Conservation (phyloP, 2,113 vertebrate species). For the Otus sunia region DNA sequence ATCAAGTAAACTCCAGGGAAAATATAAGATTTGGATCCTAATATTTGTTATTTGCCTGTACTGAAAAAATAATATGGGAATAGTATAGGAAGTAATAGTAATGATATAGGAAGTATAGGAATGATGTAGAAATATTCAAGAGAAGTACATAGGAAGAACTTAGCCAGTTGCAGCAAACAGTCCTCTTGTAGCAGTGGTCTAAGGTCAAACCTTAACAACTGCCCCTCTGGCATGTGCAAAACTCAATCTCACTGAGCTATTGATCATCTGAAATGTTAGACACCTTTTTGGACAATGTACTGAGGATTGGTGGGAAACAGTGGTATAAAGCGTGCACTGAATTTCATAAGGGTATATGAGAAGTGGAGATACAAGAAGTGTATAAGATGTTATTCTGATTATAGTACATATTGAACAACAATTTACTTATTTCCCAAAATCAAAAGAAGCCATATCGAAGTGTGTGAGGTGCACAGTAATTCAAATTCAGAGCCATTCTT, state of each 20-base stretch:
- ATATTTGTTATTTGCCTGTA: not conserved
- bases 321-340: not conserved
- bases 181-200: not conserved
- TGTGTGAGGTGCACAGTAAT: not conserved
- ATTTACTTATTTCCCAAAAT: not conserved
- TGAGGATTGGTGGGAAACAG: not conserved
- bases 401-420: not conserved
- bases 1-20: not conserved
- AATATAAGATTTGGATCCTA: not conserved
- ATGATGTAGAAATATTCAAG: not conserved
- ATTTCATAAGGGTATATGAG: not conserved
- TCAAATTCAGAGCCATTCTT: not conserved
- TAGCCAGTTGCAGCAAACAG: rapidly evolving
- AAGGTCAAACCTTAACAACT: not conserved
- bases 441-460: not conserved
- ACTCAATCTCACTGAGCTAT: not conserved
- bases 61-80: not conserved
- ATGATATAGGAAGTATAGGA: not conserved
- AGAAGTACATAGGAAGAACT: not conserved
- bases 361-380: not conserved
- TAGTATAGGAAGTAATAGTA: not conserved
- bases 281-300: not conserved
- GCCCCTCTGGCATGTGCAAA: not conserved
- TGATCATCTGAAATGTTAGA: not conserved
- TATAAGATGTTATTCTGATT: not conserved